Base-by-base conservation (phyloP, 2,113 vertebrate genomes). In the Casuarius casuarius region DNA sequence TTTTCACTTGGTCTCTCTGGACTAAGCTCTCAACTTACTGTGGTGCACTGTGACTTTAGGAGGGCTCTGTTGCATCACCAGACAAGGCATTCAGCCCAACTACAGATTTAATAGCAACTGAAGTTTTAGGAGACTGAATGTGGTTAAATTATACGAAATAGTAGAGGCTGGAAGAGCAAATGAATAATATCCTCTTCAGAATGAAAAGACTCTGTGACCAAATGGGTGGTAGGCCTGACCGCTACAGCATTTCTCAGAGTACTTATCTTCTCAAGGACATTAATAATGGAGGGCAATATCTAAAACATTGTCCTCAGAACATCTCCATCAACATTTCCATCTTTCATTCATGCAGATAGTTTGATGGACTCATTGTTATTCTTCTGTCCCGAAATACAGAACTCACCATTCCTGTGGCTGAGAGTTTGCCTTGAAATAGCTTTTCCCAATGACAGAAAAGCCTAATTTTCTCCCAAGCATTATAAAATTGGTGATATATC, bases 181-280 rank as follows among this genome's bases (percentile, higher is more conserved):
- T 21, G 33, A 63, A 6, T 23, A 54, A 10, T 33, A 28, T 5
- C 8, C 40, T 40, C 17, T 58, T 89, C 42, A 52, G 42, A 31
- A 70, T 23, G 12, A 63, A 61, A n/a, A 58, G 22, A 72, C 0
- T 0, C 13, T 66, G 62, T 66, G 49, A 78, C 14, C 12, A 65
- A 86, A 61, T 1, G 8, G 17, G 9, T 13, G 23, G 18, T 40
- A 38, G 49, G 19, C 19, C 19, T 65, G 23, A 29, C 54, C 66
- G 44, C 12, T 0, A 0, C 4, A 3, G 14, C 0, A 0, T 5
- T 73, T 38, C 72, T 70, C 35, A 19, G 70, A n/a, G 48, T 9
- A n/a, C 8, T 73, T 65, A 5, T 2, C 15, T 58, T 88, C 49
- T 73, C 15, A 14, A 67, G 78, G 52, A 59, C 49, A 29, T 46